Base-by-base conservation (phyloP, 1,140 invertebrate genomes). In the Helicoverpa armigera region DNA sequence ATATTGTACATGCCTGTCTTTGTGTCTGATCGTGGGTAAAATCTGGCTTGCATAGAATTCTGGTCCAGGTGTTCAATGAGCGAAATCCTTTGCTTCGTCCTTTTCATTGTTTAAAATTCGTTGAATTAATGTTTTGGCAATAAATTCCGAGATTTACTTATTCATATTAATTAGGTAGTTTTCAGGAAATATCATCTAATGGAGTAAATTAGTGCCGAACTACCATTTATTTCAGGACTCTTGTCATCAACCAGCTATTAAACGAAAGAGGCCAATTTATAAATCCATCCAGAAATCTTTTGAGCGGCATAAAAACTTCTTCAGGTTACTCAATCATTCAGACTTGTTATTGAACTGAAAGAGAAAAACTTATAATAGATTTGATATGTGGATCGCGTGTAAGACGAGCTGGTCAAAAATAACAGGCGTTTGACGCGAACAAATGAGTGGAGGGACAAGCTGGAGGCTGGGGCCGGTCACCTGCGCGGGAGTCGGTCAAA, bases 371-470 rank as follows among this genome's bases (percentile, higher is more conserved):
- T 67, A 78, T 78, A 67, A 73, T 23, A 83, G 70, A 56, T 29
- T 50, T 11, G 63, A 81, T 76, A 82, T 73, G n/a, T 80, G 31
- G 77, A 78, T 69, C 80, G 54, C 10, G 56, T 67, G 69, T 72
- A 61, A 85, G 74, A 65, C 58, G 60, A 75, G 51, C 65, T 72
- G 74, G 69, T 81, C 74, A 82, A 83, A 86, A 86, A 86, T 86
- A 85, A 82, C 75, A 80, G 61, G 7, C 51, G 61, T 69, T 31
- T 83, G 83, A 85, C 82, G 70, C 48, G 65, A 61, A 87, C 82
- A 84, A 87, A 87, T 85, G 84, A 76, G 63, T 29, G 53, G 82
- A 76, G 63, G 63, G 77, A 82, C 77, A 76, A 76, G 75, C 75
- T 74, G 63, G 48, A 69, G 77, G 56, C 75, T 78, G 67, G n/a